Conservation (phyloP, 2,888 invertebrate genomes). For the Acanthoscelides obtectus region DNA sequence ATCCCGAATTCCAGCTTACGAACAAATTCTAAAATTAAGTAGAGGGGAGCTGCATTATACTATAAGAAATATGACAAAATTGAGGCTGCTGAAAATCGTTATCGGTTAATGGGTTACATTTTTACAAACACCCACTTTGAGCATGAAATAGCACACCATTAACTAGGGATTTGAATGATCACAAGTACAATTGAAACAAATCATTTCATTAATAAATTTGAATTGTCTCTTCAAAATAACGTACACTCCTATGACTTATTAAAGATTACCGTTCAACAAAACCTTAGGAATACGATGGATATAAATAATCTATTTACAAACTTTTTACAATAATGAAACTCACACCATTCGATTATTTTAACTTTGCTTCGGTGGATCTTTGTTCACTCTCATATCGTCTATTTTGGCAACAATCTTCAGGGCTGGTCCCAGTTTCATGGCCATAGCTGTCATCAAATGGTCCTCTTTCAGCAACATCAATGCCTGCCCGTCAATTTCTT, state of each 20-base stretch:
- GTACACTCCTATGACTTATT: not conserved
- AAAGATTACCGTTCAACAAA: not conserved
- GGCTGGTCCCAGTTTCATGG: slow-evolving; percentile 93
- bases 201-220: not conserved
- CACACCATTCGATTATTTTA: slow-evolving; percentile 14
- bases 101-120: no score
- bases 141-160: no score
- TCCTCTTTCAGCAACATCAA: slow-evolving; percentile 87
- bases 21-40: no score
- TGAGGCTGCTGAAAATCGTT: no score
- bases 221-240: not conserved
- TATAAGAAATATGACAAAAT: no score
- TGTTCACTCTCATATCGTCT: slow-evolving; percentile 71
- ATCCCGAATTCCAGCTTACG: no score
- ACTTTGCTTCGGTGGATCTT: slow-evolving; percentile 45
- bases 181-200: not conserved
- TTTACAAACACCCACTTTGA: no score
- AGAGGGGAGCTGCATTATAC: no score
- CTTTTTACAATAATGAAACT: slow-evolving; percentile 7
- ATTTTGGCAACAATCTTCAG: slow-evolving; percentile 93
- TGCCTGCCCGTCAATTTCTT: slow-evolving; percentile 96
- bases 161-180: no score
- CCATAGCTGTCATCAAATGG: slow-evolving; percentile 90
- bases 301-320: slow-evolving; percentile 19
- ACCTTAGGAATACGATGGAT: not conserved